phyloP scores from a whole-genome alignment of 2,797 vertebrate species.

The Loris lydekkerianus region DNA sequence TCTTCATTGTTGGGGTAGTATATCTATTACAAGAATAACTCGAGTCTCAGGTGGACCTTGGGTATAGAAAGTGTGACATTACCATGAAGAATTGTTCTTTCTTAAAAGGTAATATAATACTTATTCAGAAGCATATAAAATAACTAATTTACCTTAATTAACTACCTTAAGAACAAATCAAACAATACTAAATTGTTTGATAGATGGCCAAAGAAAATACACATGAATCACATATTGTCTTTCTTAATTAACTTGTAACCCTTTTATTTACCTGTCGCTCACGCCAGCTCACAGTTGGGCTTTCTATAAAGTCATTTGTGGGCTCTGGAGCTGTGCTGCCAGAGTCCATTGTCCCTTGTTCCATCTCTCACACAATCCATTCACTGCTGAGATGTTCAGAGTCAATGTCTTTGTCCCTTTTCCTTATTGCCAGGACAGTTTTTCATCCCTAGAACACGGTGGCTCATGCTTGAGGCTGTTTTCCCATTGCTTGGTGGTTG shows the following conservation, averaged over 20 bases:
- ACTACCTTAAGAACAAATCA: constrained; percentile 42
- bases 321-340: background rate
- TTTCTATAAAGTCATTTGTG: background rate
- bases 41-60: background rate
- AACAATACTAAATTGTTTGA: constrained; percentile 15
- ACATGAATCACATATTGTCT: background rate
- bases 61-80: background rate
- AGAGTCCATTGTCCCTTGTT: background rate
- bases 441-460: background rate
- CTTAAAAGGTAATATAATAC: constrained; percentile 22
- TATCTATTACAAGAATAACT: background rate
- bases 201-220: background rate
- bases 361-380: background rate
- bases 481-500: background rate
- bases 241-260: constrained; percentile 35
- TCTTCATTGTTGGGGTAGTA: background rate
- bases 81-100: background rate
- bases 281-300: background rate
- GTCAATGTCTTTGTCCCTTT: background rate
- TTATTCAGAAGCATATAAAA: constrained; percentile 23
- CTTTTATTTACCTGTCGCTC: background rate
- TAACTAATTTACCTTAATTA: background rate
- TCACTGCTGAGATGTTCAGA: background rate
- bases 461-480: background rate
- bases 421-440: background rate